phyloP scores from a whole-genome alignment of 2,113 vertebrate genomes.

The human region DNA sequence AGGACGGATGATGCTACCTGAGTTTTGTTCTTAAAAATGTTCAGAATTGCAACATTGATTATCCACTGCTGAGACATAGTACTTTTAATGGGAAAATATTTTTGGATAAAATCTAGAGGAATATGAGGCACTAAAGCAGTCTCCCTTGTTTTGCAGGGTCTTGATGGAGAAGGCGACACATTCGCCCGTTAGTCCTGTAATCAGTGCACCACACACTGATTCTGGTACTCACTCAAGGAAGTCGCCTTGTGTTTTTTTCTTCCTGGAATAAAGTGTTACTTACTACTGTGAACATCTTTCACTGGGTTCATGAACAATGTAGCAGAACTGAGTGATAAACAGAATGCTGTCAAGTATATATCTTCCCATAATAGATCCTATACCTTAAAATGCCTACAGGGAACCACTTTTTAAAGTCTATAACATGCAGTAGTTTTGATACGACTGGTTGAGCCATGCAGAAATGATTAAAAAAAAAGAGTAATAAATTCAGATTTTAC shows the following conservation, averaged over 20 bases:
- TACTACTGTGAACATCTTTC: constrained; percentile 69
- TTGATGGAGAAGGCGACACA: constrained; percentile 49
- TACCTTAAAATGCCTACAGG: constrained; percentile 75
- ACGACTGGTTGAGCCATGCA: constrained; percentile 77
- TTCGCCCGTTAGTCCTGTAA: constrained; percentile 58
- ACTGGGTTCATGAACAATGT: constrained; percentile 81
- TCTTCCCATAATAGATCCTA: constrained; percentile 78
- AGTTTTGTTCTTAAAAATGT: constrained; percentile 32
- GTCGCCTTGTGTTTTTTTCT: not conserved
- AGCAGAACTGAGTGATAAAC: constrained; percentile 80
- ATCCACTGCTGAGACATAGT: not conserved
- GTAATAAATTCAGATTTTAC: constrained; percentile 83
- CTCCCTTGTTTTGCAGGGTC: constrained; percentile 55
- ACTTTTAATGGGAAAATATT: constrained; percentile 68
- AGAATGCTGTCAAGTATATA: constrained; percentile 82
- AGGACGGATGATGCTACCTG: not conserved
- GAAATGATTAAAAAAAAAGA: constrained; percentile 81
- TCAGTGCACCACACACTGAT: constrained; percentile 32
- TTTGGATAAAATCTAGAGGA: constrained; percentile 55
- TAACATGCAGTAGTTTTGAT: constrained; percentile 81
- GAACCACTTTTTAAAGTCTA: constrained; percentile 80
- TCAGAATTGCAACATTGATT: constrained; percentile 24
- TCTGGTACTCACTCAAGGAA: constrained; percentile 55
- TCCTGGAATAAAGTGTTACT: constrained; percentile 76
- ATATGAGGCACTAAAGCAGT: constrained; percentile 36